Percentiles rank a stretch among this genome's conserved stretches.
phyloP scores from a whole-genome alignment of 2,797 vertebrate genomes.

The Rhynchonycteris naso region DNA sequence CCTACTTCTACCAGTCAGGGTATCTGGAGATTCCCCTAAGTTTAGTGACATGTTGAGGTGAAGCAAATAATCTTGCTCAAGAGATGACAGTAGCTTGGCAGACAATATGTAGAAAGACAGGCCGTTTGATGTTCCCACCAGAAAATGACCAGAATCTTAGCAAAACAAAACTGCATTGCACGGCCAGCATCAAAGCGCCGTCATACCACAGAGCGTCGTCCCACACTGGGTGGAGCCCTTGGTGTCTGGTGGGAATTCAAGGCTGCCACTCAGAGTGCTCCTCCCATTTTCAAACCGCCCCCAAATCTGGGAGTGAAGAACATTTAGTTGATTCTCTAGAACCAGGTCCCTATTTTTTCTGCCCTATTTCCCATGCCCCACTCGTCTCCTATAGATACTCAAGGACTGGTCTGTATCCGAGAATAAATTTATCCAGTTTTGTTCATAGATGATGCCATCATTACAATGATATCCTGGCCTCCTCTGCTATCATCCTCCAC shows the following conservation, averaged over 20 bases:
- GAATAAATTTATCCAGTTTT: not conserved
- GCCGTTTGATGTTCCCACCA: not conserved
- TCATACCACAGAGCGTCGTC: not conserved
- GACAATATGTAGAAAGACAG: not conserved
- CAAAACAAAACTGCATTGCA: not conserved
- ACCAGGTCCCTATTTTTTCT: not conserved
- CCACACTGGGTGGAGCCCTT: not conserved
- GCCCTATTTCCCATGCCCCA: not conserved
- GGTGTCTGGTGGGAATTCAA: not conserved
- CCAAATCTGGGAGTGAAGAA: not conserved
- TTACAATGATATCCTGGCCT: not conserved
- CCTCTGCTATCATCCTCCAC: accelerated
- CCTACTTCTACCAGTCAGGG: not conserved
- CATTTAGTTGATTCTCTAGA: not conserved
- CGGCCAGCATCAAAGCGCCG: not conserved
- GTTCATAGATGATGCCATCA: not conserved
- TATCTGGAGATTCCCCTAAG: not conserved
- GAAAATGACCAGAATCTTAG: not conserved
- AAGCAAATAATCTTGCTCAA: not conserved
- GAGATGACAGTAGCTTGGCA: not conserved
- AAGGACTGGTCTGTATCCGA: not conserved
- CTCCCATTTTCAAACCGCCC: not conserved
- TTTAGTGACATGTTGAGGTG: not conserved
- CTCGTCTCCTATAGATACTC: not conserved
- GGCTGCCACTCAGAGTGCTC: not conserved